Base-by-base conservation (phyloP, 2,888 invertebrate genomes). In the Agonopterix alstromeriana region DNA sequence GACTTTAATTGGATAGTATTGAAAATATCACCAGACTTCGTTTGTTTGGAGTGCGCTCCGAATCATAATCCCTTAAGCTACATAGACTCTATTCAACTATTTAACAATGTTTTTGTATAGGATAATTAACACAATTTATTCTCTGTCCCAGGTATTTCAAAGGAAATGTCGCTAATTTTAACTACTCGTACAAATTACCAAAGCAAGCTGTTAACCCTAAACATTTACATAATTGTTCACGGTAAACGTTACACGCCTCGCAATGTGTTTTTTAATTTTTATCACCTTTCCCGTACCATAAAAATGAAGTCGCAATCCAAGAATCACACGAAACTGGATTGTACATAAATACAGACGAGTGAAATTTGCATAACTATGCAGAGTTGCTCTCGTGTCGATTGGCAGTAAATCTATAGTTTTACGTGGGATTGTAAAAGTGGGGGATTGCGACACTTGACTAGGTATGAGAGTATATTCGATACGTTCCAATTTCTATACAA, bases 331-430 rank as follows among this genome's bases (percentile, higher is more conserved):
- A 27, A 27, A 27, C 17, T 17, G 3, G 3, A 17, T 27, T 27
- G 27, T 27, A 27, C 27, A 27, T 27, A 27, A 27, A 27, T 27
- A 27, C 27, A 38, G 38, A 44, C 35, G 10, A 10, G 35, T 44
- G 10, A 7, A 12, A 45, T 49, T 46, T 46, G 43, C 48, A 53
- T 49, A 53, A 46, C 45, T 44, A 35, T 46, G 36, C 35, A 49
- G 49, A 49, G 43, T 14, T 36, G 10, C 45, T 42, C 42, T 42
- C 35, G 40, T 48, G 45, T 46, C 46, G 43, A 40, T 46, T 40
- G 51, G 56, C 53, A 52, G 58, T 64, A 64, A 64, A 63, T 61
- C 36, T 46, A 12, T 46, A 10, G 38, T 10, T 58, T 59, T 54
- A 58, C 53, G 57, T 52, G 52, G 38, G 46, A 50, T 48, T 44